Evolutionary conservation across 2,797 vertebrate species (phyloP), one percentile per base, ranked within the genome.

Genomic region (Pterois miles): DNA sequence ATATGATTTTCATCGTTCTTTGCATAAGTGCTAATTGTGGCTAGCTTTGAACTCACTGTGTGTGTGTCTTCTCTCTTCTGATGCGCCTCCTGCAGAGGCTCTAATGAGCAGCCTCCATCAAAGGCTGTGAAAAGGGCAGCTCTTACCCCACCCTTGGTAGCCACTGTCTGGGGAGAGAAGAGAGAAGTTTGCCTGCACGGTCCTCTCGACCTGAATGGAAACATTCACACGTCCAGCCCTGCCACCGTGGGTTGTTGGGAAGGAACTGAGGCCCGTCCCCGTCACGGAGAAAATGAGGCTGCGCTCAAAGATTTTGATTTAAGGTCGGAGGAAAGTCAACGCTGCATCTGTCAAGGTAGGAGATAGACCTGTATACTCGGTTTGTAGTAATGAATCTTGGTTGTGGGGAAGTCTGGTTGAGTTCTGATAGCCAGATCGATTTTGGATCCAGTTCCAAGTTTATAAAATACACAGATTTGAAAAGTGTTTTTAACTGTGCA

Each of bases 81-180:
- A 63, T 78, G 50, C 29, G 9, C 85, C 80, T 74, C 82, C 22
- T 86, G 78, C 88, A 94, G 92, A 9, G 74, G 46, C 58, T 83
- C 82, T 92, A 88, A 89, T 91, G 86, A 93, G 74, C 83, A 80
- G 64, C 40, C 86, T 64, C 73, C 93, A 86, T 92, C 91, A 92
- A 91, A 94, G 79, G 68, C 68, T 65, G 67, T 75, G 81, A 73
- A 92, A 91, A 92, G 92, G 84, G 86, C 90, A 88, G 46, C 53
- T 5, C 8, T 65, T 12, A 33, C 69, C 48, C 86, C 84, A 20
- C 79, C 89, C 81, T 27, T 63, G 31, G 74, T 72, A 58, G 72
- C 86, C 43, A 59, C 80, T 3, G 65, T 67, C 13, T 80, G 85
- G 78, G 80, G 76, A 75, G 89, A 48, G 54, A 72, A 65, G 73